Evolutionary conservation across 2,888 invertebrate genomes (phyloP).

Genomic region (Ennomos quercinarius): DNA sequence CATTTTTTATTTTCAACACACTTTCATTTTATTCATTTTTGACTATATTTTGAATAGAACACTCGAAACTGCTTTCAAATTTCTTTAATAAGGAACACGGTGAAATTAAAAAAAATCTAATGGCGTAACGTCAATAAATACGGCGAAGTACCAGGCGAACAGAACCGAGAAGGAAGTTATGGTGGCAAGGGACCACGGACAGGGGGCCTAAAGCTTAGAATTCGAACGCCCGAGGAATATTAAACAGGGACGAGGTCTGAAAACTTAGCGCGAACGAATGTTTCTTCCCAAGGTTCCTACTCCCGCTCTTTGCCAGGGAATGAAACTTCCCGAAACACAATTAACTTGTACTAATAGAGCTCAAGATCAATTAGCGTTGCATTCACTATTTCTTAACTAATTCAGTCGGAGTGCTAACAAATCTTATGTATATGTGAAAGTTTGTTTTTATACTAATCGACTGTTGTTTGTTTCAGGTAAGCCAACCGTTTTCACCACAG

Average conservation of each 20-base stretch:
- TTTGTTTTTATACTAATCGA: conserved; percentile 10
- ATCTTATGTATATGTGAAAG: conserved; percentile 23
- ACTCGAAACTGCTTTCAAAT: not conserved
- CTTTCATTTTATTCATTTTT: not conserved
- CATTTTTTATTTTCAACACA: conserved; percentile 1
- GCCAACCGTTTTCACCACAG: not conserved
- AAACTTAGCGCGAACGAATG: conserved; percentile 47
- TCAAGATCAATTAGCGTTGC: conserved; percentile 25
- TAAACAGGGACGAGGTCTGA: conserved; percentile 61
- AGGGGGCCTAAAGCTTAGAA: conserved; percentile 43
- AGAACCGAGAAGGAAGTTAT: conserved; percentile 51
- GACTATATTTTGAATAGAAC: not conserved
- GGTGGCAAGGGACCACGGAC: conserved; percentile 52
- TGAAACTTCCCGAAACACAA: conserved; percentile 20
- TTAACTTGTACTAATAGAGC: conserved; percentile 27
- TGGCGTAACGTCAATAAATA: conserved; percentile 30
- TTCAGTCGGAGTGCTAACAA: conserved; percentile 17
- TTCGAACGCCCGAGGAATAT: conserved; percentile 62
- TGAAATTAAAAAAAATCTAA: conserved; percentile 12
- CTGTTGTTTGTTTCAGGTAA: conserved; percentile 42
- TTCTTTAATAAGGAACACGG: not conserved
- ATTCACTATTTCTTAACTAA: conserved; percentile 19
- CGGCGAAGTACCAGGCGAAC: conserved; percentile 45
- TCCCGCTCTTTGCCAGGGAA: conserved; percentile 13
- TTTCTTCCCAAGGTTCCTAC: conserved; percentile 26